Evolutionary conservation across 2,888 invertebrate genomes (phyloP), one percentile per base, ranked within the genome.

Genomic region (Auanema freiburgensis): DNA sequence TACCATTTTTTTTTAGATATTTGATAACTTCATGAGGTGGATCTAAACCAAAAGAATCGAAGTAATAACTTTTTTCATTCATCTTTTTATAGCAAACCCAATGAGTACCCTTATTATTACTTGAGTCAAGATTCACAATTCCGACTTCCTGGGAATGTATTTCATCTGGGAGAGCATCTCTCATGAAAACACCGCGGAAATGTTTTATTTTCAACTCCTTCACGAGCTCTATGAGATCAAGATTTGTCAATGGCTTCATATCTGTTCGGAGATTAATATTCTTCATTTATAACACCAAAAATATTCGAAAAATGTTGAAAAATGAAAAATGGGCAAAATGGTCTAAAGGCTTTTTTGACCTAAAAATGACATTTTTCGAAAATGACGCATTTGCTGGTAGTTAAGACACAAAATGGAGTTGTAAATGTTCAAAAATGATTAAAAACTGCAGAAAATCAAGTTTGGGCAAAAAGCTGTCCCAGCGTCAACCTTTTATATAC

Each of bases 171-270:
- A 59, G 41, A 23, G 51, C 21, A 21, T 59, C 40, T 56, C 59
- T 54, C 59, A 59, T 59, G 59, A 59, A 59, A 55, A 59, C 59
- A 55, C 59, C 59, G 25, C 59, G 59, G 55, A 59, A 59, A 54
- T 57, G 53, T 60, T 57, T 25, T 41, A 60, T 60, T 55, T 60
- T 60, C 21, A 60, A 54, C 42, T 60, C 60, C 42, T 54, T 60
- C 11, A 60, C 60, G 54, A 60, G 60, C 42, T 55, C 54, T 60
- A 42, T 25, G 54, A 60, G 53, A 33, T 60, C 60, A 60, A 60
- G 55, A 42, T 60, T 60, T 40, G 60, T 60, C 60, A 60, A 42
- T 42, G 60, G 52, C 59, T 59, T 59, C 52, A 59, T 44, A 42
- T 56, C 33, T 59, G 11, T 59, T 54, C 40, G 25, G 24, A 55